Conservation (phyloP, 2,113 vertebrate genomes). For the Gallinago jamesoni region DNA sequence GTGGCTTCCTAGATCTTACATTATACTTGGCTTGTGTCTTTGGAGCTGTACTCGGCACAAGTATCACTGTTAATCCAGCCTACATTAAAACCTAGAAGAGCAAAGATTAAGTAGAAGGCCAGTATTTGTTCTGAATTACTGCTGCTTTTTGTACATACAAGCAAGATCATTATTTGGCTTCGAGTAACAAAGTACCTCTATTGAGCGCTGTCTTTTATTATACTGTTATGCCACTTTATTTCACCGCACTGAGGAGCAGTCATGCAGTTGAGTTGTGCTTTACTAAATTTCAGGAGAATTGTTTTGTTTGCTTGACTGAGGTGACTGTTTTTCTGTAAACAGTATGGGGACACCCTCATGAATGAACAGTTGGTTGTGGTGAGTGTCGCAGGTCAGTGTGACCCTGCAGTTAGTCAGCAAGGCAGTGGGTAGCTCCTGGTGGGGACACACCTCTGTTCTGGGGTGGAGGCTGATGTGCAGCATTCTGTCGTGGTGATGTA, state of each 20-base stretch:
- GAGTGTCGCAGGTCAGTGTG: background rate
- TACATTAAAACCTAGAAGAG: background rate
- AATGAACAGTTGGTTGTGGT: background rate
- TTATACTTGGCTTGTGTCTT: background rate
- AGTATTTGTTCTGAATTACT: background rate
- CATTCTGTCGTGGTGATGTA: slow-evolving; percentile 38
- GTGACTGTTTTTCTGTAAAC: background rate
- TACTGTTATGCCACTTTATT: background rate
- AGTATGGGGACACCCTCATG: background rate
- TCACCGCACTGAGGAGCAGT: background rate
- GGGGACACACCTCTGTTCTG: background rate
- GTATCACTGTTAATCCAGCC: background rate
- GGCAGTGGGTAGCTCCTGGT: background rate
- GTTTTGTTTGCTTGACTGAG: background rate
- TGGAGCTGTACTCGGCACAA: background rate
- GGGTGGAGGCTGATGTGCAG: background rate
- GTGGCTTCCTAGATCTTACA: background rate
- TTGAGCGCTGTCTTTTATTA: background rate
- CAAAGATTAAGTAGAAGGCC: background rate
- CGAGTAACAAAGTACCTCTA: background rate
- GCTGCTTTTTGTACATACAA: background rate
- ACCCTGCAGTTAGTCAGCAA: background rate
- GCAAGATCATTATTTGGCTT: background rate
- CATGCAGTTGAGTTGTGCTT: background rate
- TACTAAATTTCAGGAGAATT: background rate